These are phyloP conservation scores for Vireo griseus DNA, from an alignment of 2,797 vertebrate species.

Conservation along the genomic window DNA sequence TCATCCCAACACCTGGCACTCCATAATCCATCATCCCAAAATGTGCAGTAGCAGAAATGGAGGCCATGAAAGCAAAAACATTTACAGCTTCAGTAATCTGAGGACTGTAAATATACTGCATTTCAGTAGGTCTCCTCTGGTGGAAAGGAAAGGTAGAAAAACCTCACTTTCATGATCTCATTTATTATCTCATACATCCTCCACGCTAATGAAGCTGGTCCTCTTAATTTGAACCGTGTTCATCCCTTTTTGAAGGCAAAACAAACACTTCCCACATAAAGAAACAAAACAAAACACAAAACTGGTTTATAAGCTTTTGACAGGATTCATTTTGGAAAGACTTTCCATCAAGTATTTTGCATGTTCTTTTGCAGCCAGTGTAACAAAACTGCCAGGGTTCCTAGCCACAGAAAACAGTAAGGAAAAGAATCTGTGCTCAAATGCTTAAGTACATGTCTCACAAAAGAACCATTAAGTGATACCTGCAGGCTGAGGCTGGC, in stretches of 20 bases:
- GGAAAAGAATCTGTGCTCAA: not conserved
- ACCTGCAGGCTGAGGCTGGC: not conserved
- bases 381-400: not conserved
- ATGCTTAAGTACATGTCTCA: not conserved
- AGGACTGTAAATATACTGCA: not conserved
- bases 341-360: not conserved
- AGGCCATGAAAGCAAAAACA: slow-evolving; percentile 9
- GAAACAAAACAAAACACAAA: not conserved
- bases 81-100: not conserved
- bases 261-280: not conserved
- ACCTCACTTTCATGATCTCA: not conserved
- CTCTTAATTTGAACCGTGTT: not conserved
- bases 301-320: not conserved
- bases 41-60: not conserved
- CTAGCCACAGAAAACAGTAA: not conserved
- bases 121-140: not conserved
- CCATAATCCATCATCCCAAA: slow-evolving; percentile 33
- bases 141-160: not conserved
- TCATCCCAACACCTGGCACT: not conserved
- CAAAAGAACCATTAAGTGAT: not conserved
- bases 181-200: not conserved
- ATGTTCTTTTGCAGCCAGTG: not conserved
- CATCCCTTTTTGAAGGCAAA: not conserved
- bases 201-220: not conserved
- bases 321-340: not conserved